Base-by-base conservation (phyloP, 2,113 vertebrate species). In the Passer domesticus region DNA sequence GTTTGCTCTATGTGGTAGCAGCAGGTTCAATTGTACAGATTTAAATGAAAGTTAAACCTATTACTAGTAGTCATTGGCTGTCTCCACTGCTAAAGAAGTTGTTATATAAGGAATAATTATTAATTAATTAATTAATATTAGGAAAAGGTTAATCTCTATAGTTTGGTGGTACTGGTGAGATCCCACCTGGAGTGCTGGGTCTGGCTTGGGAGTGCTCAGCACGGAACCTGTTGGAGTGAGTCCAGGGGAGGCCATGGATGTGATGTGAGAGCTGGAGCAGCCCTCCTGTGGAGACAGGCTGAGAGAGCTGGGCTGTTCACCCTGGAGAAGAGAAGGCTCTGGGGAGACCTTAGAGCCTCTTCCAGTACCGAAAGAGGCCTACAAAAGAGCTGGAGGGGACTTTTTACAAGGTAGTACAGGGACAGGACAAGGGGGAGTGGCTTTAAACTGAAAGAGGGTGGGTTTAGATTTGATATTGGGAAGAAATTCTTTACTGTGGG, bases 151-250 rank as follows among this genome's bases (percentile, higher is more conserved):
- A 30, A 52, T 78, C 13, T 64, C 60, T 55, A 10, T 70, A 30
- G 21, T 83, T 79, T 52, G 30, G 30, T 75, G 41, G 33, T 30
- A 35, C 6, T 56, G n/a, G 4, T 55, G 60, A 66, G 69, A 59
- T 6, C 28, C 17, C 58, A 44, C 10, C 35, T 68, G 44, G 1
- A 63, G 21, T n/a, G 12, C 39, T 64, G 50, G 13, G 4, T n/a
- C 33, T 59, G 30, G 15, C 14, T 12, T 35, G n/a, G 30, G 35
- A 46, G 13, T 9, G 35, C 13, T 52, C 12, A 56, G 41, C 2
- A 1, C 30, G 22, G 11, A 63, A 47, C 23, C 13, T 58, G 27
- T 2, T 64, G 55, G 64, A 68, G 9, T 0, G 1, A 20, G 31
- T 49, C 39, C 59, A 46, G 47, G n/a, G 24, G 23, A 66, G 17